Evolutionary conservation across 2,797 vertebrate genomes (phyloP).

Genomic region (Micropoecilia bifurca): DNA sequence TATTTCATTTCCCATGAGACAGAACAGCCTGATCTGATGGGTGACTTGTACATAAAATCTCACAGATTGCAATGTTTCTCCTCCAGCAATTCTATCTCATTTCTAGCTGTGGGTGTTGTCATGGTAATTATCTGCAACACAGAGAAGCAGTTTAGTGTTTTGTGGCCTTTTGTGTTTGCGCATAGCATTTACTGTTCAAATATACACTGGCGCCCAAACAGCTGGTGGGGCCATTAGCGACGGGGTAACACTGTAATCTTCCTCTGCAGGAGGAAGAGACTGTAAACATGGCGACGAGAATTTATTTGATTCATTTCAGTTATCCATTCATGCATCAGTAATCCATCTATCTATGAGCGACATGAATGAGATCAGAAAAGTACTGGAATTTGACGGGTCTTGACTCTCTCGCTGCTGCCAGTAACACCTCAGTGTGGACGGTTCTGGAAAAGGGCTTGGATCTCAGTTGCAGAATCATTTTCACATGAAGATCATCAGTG

Average conservation of each 20-base stretch:
- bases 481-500: slow-evolving; percentile 64
- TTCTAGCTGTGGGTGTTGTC: slow-evolving; percentile 62
- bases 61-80: slow-evolving; percentile 35
- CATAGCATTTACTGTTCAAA: slow-evolving; percentile 55
- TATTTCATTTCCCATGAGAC: slow-evolving; percentile 26
- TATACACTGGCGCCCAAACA: slow-evolving; percentile 52
- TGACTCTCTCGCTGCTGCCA: slow-evolving; percentile 11
- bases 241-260: slow-evolving; percentile 40
- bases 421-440: slow-evolving; percentile 25
- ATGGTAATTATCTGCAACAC: slow-evolving; percentile 72
- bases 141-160: slow-evolving; percentile 55
- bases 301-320: slow-evolving; percentile 25
- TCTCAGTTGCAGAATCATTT: slow-evolving; percentile 61
- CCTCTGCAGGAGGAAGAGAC: slow-evolving; percentile 50
- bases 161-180: slow-evolving; percentile 53
- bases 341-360: slow-evolving; percentile 22
- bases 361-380: slow-evolving; percentile 30
- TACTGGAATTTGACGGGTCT: background rate
- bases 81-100: slow-evolving; percentile 17
- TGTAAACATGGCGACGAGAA: background rate
- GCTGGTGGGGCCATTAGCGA: slow-evolving; percentile 47
- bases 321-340: slow-evolving; percentile 26
- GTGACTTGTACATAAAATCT: slow-evolving; percentile 33
- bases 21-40: slow-evolving; percentile 42
- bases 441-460: slow-evolving; percentile 58